Evolutionary conservation across 23 tunicate genomes (phyloP).

Genomic region (Oikopleura albicans): DNA sequence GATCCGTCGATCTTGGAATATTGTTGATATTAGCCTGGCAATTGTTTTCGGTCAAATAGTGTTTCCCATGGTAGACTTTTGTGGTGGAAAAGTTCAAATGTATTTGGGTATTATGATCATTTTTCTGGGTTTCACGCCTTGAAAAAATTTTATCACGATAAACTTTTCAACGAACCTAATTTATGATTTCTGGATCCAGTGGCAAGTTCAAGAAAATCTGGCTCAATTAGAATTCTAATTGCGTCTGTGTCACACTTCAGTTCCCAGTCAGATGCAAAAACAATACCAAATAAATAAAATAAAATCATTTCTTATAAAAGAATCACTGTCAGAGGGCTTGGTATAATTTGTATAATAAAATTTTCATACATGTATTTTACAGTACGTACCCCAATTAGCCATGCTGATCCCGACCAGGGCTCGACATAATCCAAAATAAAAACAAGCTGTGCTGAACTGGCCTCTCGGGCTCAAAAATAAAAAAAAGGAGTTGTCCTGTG

Average conservation of each 20-base stretch:
- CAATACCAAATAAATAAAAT: background rate
- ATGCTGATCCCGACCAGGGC: no score
- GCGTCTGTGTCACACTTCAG: background rate
- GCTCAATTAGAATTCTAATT: background rate
- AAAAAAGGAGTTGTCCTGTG: no score
- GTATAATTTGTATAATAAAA: no score
- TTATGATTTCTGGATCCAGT: background rate
- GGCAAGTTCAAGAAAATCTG: background rate
- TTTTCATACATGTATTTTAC: no score
- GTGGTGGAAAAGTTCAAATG: background rate
- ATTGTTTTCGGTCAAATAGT: background rate
- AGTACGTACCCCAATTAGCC: no score
- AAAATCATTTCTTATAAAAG: background rate
- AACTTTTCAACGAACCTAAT: background rate
- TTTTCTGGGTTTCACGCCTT: background rate
- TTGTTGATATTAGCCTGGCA: background rate
- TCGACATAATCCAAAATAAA: no score
- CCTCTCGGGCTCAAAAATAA: no score
- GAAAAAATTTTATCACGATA: background rate
- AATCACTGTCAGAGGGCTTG: no score
- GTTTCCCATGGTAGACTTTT: background rate
- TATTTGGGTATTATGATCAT: background rate
- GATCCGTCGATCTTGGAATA: background rate
- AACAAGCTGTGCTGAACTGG: no score
- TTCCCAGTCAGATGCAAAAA: background rate